These are phyloP conservation scores for Calypte anna DNA, from an alignment of 2,113 vertebrate genomes.

Conservation along the genomic window DNA sequence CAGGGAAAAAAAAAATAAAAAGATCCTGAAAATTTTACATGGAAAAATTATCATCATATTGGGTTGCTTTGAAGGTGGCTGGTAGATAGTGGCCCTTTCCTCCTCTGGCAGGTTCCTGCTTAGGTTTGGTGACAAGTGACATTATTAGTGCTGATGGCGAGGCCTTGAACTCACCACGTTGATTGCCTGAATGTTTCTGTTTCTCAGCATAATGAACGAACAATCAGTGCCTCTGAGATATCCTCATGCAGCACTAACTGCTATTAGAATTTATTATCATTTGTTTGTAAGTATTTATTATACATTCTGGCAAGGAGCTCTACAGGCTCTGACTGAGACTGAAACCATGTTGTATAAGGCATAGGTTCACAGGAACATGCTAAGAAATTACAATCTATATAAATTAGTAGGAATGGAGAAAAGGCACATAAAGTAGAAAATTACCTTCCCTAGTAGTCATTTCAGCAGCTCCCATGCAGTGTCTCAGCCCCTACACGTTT, in stretches of 20 bases:
- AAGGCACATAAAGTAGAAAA: conserved; percentile 39
- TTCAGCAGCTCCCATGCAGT: not conserved
- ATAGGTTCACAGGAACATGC: conserved; percentile 15
- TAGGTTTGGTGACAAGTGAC: not conserved
- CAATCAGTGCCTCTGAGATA: conserved; percentile 44
- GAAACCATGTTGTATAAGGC: not conserved
- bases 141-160: conserved; percentile 43
- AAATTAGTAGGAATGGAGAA: conserved; percentile 26
- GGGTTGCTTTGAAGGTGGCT: not conserved
- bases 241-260: not conserved
- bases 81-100: not conserved
- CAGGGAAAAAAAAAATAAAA: not conserved
- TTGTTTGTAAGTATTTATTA: conserved; percentile 39
- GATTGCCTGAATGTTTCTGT: conserved; percentile 53
- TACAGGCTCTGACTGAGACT: not conserved
- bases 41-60: not conserved
- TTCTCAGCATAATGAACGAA: conserved; percentile 49
- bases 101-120: not conserved
- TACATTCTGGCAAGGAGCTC: conserved; percentile 8
- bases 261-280: conserved; percentile 42
- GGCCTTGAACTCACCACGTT: conserved; percentile 32
- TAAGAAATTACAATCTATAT: conserved; percentile 27
- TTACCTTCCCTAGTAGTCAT: conserved; percentile 15
- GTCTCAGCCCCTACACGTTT: not conserved
- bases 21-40: not conserved